Base-by-base conservation (phyloP, 2,797 vertebrate species). In the Geotrypetes seraphini region DNA sequence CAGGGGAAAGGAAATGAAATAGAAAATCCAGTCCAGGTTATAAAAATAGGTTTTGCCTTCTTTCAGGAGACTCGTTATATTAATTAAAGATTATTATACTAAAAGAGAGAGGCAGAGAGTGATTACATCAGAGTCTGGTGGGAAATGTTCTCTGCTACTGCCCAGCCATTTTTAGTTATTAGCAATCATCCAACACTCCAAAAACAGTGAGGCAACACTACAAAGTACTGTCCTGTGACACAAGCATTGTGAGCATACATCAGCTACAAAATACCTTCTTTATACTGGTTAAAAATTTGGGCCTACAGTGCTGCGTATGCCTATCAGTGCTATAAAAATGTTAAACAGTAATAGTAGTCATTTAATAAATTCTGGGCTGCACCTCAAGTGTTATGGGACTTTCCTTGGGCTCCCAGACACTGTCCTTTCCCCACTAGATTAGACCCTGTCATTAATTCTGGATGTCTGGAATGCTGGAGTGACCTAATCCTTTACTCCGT, bases 31-130 rank as follows among this genome's bases (percentile, higher is more conserved):
- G 62, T 56, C 69, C 72, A 69, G 66, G 63, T 75, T 82, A 75
- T 73, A 74, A 75, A 84, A 85, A 81, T 77, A 79, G 75, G 68
- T 70, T 73, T 75, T 54, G 70, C 68, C 67, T 68, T 69, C 57
- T 48, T 76, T 71, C 60, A 78, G 69, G 71, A 83, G 73, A 61
- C 71, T 81, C 68, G 79, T 81, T 73, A 78, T 60, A 83, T 84
- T 88, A 87, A 88, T 86, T 84, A 83, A 83, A 79, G 79, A 79
- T 83, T 77, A 83, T 76, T 81, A 75, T 60, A 59, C 68, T 15
- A 57, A 64, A 63, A 7, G 50, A 65, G 72, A 53, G 41, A 54
- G 66, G 71, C 44, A 65, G 69, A 65, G 67, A 69, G 61, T 68
- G 69, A 65, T 62, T 61, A 67, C 56, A 56, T 58, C 67, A 58